Base-by-base conservation (phyloP, 2,888 invertebrate species). In the Lobophora halterata region DNA sequence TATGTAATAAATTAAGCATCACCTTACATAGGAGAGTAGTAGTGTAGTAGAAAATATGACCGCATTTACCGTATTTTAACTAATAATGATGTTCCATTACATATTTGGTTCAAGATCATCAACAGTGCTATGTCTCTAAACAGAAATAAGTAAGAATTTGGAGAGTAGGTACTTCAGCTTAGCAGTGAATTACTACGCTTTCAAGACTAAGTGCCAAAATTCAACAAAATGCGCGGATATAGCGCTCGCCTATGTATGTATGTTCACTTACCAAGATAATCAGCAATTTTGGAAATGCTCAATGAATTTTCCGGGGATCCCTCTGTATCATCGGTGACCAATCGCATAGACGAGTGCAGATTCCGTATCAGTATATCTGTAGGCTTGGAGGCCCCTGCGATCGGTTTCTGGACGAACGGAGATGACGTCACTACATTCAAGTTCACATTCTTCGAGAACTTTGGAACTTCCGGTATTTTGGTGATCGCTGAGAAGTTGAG, bases 201-300 rank as follows among this genome's bases (percentile, higher is more conserved):
- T n/a, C n/a, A n/a, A n/a, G n/a, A n/a, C n/a, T n/a, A n/a, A n/a
- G n/a, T n/a, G n/a, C n/a, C n/a, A n/a, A n/a, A 7, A 8, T 5
- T 3, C 6, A 11, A 17, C 3, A 5, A 10, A 6, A 17, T n/a
- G n/a, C n/a, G n/a, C n/a, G n/a, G n/a, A n/a, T n/a, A n/a, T n/a
- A n/a, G n/a, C n/a, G n/a, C n/a, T n/a, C n/a, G n/a, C n/a, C 5
- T 17, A 3, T n/a, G 5, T 2, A 6, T 3, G 5, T 5, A 5
- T 0, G 14, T 11, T 21, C 7, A 49, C 71, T 65, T 59, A 85
- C 86, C 79, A 23, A 87, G 61, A 58, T 72, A 79, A 50, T 81
- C 82, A 17, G 79, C 79, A 55, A 87, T 86, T 50, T 73, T 80
- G 0, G 86, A 85, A 44, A 85, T 66, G 44, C 82, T 85, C 10